A percentile compares a stretch with the other conserved stretches of the same genome.
Evolutionary conservation across 2,888 invertebrate genomes (phyloP).

Genomic region (Nasonia oneida): DNA sequence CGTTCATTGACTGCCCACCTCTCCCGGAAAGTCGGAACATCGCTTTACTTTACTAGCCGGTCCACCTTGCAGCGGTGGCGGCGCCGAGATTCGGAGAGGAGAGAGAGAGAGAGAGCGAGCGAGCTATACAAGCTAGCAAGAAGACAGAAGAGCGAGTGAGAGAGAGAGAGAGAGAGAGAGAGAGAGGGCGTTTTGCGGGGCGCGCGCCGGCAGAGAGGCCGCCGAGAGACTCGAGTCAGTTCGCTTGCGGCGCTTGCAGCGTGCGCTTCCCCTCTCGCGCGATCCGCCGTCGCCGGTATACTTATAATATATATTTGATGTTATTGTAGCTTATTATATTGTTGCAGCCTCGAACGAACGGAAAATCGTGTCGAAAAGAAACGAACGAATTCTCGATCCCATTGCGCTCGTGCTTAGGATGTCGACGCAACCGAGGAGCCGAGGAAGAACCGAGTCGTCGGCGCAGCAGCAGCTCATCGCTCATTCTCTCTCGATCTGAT

Average conservation of each 20-base stretch:
- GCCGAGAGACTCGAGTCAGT: constrained; percentile 68
- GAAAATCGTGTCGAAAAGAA: not conserved
- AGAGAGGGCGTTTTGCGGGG: constrained; percentile 11
- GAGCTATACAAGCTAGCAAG: not conserved
- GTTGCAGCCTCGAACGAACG: constrained; percentile 18
- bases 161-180: no score
- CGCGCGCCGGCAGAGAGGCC: constrained; percentile 10
- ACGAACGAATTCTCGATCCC: not conserved
- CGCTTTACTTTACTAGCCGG: constrained; percentile 23
- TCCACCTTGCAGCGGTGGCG: constrained; percentile 30
- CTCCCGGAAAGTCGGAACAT: not conserved
- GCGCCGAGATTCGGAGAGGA: constrained; percentile 18
- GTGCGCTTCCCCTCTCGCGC: constrained; percentile 59
- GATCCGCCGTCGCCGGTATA: not conserved
- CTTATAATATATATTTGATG: not conserved
- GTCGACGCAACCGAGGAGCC: not conserved
- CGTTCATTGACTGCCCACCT: constrained; percentile 1
- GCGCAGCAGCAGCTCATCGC: not conserved
- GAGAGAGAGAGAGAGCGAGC: not conserved
- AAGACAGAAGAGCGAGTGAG: not conserved
- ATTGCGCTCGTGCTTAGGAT: not conserved
- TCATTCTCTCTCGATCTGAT: not conserved
- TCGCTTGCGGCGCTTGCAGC: constrained; percentile 76
- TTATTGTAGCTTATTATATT: not conserved
- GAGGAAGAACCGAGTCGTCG: not conserved